Conservation (phyloP, 2,797 vertebrate species). For the Mormyrops boulengeri region DNA sequence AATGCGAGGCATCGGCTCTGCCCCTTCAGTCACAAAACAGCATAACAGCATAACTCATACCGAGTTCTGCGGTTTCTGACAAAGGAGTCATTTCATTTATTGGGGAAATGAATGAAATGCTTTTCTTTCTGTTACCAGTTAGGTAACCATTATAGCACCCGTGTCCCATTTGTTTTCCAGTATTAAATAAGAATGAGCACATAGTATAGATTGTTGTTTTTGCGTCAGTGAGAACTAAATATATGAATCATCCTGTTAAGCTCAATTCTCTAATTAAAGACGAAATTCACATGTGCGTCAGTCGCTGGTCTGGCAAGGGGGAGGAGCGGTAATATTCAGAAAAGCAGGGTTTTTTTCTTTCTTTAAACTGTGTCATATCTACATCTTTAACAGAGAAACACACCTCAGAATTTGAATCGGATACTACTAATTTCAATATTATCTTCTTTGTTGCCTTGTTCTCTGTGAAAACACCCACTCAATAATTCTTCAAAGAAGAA, state of each 20-base stretch:
- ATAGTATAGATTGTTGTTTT: background rate
- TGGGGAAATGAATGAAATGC: background rate
- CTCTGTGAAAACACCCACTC: background rate
- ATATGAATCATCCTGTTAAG: background rate
- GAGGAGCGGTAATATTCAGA: background rate
- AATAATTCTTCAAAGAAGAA: background rate
- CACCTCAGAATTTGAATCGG: background rate
- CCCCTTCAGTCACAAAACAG: background rate
- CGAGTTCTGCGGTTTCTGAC: background rate
- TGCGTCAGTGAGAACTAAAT: background rate
- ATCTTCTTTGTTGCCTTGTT: background rate
- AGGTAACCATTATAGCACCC: background rate
- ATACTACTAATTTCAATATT: background rate
- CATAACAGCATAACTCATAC: background rate
- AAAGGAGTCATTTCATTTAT: background rate
- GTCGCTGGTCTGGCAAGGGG: background rate
- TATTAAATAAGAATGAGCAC: background rate
- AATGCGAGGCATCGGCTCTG: background rate
- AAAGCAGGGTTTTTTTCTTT: background rate
- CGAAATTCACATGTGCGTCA: background rate
- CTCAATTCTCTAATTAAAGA: background rate
- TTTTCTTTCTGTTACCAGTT: background rate
- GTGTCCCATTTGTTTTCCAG: background rate
- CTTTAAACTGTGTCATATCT: background rate
- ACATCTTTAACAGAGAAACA: background rate